phyloP scores from a whole-genome alignment of 2,113 vertebrate species.

The Podiceps cristatus region DNA sequence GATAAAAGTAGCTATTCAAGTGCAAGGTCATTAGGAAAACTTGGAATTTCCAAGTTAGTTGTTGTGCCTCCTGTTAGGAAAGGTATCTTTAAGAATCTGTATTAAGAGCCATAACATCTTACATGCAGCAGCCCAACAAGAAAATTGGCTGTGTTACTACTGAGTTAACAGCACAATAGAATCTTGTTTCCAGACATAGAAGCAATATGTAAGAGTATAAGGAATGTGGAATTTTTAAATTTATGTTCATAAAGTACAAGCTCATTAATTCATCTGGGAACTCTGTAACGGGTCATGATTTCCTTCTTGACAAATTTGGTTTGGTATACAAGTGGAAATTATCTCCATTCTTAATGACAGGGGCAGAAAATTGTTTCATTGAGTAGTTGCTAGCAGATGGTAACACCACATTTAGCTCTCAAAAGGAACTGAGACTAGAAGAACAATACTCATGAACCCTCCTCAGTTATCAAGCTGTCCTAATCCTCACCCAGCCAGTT shows the following conservation, averaged over 20 bases:
- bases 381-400: not conserved
- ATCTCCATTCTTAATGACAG: not conserved
- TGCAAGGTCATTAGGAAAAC: constrained; percentile 20
- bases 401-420: not conserved
- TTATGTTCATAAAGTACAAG: not conserved
- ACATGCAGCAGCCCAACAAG: not conserved
- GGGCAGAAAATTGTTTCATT: not conserved
- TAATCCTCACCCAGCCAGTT: not conserved
- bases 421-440: not conserved
- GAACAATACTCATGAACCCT: not conserved
- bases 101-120: not conserved
- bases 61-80: not conserved
- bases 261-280: not conserved
- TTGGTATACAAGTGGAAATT: not conserved
- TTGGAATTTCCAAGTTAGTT: not conserved
- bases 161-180: not conserved
- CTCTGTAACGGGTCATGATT: not conserved
- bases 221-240: not conserved
- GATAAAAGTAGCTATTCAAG: not conserved
- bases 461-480: not conserved
- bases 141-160: not conserved
- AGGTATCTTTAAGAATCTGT: not conserved
- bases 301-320: not conserved
- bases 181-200: not conserved
- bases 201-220: not conserved